Evolutionary conservation across 2,113 vertebrate species (phyloP).

Genomic region (Chloebia gouldiae): DNA sequence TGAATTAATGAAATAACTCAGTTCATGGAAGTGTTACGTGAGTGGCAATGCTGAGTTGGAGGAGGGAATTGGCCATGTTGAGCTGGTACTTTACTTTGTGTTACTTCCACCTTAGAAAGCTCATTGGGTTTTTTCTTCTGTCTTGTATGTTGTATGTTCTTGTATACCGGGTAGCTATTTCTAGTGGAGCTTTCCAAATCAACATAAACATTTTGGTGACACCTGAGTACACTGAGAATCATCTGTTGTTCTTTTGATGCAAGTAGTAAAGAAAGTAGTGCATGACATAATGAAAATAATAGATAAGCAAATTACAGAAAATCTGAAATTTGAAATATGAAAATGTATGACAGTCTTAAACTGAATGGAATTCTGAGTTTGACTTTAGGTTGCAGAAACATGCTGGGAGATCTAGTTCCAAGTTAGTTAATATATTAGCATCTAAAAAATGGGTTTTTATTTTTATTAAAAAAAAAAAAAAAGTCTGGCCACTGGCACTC

Average conservation of each 20-base stretch:
- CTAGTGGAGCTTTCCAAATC: neutral
- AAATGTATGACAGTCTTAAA: neutral
- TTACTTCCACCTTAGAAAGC: neutral
- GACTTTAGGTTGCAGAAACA: neutral
- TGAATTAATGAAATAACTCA: neutral
- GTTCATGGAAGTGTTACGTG: neutral
- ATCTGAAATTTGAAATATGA: neutral
- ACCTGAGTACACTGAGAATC: neutral
- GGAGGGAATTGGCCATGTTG: neutral
- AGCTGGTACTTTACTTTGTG: neutral
- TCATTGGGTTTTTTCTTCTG: fast-evolving
- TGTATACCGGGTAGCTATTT: neutral
- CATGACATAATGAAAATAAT: neutral
- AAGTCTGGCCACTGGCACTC: neutral
- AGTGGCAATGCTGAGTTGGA: neutral
- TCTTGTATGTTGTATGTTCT: neutral
- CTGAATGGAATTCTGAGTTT: neutral
- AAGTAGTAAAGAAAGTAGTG: neutral
- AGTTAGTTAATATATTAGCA: neutral
- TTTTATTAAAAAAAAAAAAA: neutral
- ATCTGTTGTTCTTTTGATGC: neutral
- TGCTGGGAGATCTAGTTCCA: neutral
- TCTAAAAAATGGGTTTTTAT: neutral
- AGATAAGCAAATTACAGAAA: neutral
- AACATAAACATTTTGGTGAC: neutral